A percentile compares a stretch with the other conserved stretches of the same genome.
These are phyloP conservation scores for Tupiocoris notatus DNA, from an alignment of 2,888 invertebrate genomes.

Conservation along the genomic window DNA sequence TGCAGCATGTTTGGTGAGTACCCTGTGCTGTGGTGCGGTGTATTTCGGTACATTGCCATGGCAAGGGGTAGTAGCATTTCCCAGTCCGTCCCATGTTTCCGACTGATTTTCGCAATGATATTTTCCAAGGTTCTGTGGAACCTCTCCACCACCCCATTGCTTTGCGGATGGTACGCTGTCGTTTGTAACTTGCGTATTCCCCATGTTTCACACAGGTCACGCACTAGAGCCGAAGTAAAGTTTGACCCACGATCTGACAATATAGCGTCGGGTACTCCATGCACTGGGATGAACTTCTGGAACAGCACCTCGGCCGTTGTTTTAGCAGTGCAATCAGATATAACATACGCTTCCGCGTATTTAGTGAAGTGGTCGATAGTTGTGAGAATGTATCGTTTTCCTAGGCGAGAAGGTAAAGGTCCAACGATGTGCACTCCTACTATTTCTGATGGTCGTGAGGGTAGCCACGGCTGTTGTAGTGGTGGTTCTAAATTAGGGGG, in stretches of 20 bases:
- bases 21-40: slow-evolving; percentile 50
- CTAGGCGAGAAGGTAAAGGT: slow-evolving; percentile 51
- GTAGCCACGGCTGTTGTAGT: slow-evolving; percentile 52
- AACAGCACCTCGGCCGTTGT: slow-evolving; percentile 51
- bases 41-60: slow-evolving; percentile 51
- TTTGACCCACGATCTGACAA: slow-evolving; percentile 54
- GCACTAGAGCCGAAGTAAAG: slow-evolving; percentile 48
- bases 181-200: slow-evolving; percentile 44
- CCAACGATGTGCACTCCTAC: slow-evolving; percentile 52
- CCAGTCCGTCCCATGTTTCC: slow-evolving; percentile 51
- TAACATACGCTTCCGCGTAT: slow-evolving; percentile 51
- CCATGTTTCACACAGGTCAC: background rate
- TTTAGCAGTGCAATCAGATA: slow-evolving; percentile 52
- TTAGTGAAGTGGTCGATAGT: slow-evolving; percentile 50
- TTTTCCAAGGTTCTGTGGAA: slow-evolving; percentile 51
- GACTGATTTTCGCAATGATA: slow-evolving; percentile 51
- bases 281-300: slow-evolving; percentile 52
- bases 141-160: too few relatives aligned
- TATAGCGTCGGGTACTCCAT: slow-evolving; percentile 51
- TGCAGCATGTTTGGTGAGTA: slow-evolving; percentile 45
- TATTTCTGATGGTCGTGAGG: slow-evolving; percentile 50
- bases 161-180: too few relatives aligned
- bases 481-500: slow-evolving; percentile 49
- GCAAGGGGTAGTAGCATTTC: slow-evolving; percentile 51
- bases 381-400: slow-evolving; percentile 52